Conservation (phyloP, 2,888 invertebrate species). For the Eupithecia vulgata region DNA sequence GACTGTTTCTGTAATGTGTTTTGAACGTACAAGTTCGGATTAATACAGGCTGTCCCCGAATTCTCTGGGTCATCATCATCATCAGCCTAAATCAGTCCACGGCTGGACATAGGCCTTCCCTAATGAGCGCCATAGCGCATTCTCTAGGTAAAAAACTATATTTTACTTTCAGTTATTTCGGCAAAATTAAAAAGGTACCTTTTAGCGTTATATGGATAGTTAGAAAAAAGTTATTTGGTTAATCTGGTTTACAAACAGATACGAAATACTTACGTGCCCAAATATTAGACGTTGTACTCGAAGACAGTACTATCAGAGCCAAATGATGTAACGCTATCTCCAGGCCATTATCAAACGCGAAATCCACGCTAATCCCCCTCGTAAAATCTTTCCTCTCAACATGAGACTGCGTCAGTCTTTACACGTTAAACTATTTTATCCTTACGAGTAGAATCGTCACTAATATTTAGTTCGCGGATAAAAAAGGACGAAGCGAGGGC, state of each 20-base stretch:
- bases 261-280: constrained; percentile 22
- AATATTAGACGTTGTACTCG: constrained; percentile 28
- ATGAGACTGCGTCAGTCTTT: constrained; percentile 65
- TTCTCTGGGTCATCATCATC: too few relatives aligned
- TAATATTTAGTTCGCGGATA: constrained; percentile 75
- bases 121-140: too few relatives aligned
- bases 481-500: constrained; percentile 57
- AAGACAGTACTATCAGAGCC: constrained; percentile 52
- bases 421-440: constrained; percentile 77
- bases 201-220: neutral
- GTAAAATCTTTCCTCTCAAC: constrained; percentile 78
- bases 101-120: too few relatives aligned
- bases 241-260: constrained; percentile 6
- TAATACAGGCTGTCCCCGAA: neutral
- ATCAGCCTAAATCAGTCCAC: too few relatives aligned
- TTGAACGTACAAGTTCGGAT: neutral
- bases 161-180: neutral
- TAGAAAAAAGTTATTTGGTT: neutral
- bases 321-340: constrained; percentile 70
- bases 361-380: constrained; percentile 77
- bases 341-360: constrained; percentile 68
- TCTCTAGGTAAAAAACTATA: neutral
- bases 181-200: neutral
- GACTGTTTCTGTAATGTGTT: neutral
- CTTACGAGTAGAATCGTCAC: constrained; percentile 80